Evolutionary conservation across 2,113 vertebrate genomes (phyloP), one percentile per base, ranked within the genome.

Genomic region (Piliocolobus tephrosceles): DNA sequence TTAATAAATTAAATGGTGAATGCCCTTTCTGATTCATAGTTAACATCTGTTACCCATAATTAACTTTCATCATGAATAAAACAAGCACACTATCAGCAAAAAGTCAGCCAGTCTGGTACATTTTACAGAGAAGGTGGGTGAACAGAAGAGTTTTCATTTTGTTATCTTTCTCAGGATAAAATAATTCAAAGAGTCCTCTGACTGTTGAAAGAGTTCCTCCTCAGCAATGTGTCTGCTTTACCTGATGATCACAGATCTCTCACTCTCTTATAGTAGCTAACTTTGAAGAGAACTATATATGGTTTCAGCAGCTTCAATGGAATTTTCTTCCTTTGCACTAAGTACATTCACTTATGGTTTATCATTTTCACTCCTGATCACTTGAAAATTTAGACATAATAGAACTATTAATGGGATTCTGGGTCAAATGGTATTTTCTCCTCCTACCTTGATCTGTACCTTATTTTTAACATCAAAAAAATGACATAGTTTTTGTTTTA

Each of bases 41-140:
- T 93, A 96, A 94, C 90, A 96, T 96, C 87, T 96, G 90, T 94
- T 95, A 90, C 40, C 30, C 23, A 38, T 88, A 57, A 91, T 94
- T 95, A 96, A 95, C 91, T 94, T 80, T 95, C 88, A 79, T 58
- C 68, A 22, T 90, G 87, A 89, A 94, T 88, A 78, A 96, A 89
- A 90, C 40, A 45, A 90, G 40, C 43, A 30, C 52, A 64, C 10
- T 22, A 14, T 94, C 81, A 87, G 68, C n/a, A 45, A 30, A 40
- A 50, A 25, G 8, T 50, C 57, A 91, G 43, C 87, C 43, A 40
- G 17, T 50, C 17, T 45, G n/a, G 35, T 27, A 7, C 32, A 43
- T 72, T 72, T 76, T 45, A 35, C 13, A 55, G 32, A 81, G 50
- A 81, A 81, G 25, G 8, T 30, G 61, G 4, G 30, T 55, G n/a